Base-by-base conservation (phyloP, 2,113 vertebrate genomes). In the Zootoca vivipara region DNA sequence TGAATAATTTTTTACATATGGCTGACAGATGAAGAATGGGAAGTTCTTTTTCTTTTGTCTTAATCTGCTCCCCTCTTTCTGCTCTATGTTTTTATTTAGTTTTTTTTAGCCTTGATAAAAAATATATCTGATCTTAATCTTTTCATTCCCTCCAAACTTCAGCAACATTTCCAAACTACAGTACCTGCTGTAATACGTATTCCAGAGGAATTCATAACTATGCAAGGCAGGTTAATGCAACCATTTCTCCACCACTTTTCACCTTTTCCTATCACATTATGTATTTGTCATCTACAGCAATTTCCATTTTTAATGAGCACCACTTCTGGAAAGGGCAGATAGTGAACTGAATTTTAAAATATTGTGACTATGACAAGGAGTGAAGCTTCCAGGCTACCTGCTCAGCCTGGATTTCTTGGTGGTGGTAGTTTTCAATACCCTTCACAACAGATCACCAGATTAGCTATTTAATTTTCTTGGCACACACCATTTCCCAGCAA, bases 211-310 rank as follows among this genome's bases (percentile, higher is more conserved):
- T 78, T 78, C 24, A 42, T n/a, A 78, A 67, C 33, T 13, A 10
- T 40, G 30, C 58, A 78, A n/a, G 2, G 12, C 28, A 86, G 38
- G 16, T 78, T 67, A 78, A 86, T 78, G 78, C 7, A 67, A 8
- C 62, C 18, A 67, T 64, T 75, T 38, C 42, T 73, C n/a, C 64
- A 67, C 15, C 6, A 64, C 13, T 73, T 56, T 86, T 62, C 62
- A 80, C n/a, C 18, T 67, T 65, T 78, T 77, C 38, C 69, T 88
- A 69, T 83, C 58, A 46, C 84, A 30, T 85, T 78, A 85, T 10
- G 35, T 74, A 77, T 38, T 9, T 69, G 85, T 86, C 87, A 88
- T 82, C 28, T 52, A 91, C 4, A 46, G 35, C 46, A 42, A 70
- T 80, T 78, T 74, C 87, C 85, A 40, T 67, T 90, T 33, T 67